These are phyloP conservation scores for Sphaeridia pumilis DNA, from an alignment of 2,888 invertebrate genomes.

Conservation along the genomic window DNA sequence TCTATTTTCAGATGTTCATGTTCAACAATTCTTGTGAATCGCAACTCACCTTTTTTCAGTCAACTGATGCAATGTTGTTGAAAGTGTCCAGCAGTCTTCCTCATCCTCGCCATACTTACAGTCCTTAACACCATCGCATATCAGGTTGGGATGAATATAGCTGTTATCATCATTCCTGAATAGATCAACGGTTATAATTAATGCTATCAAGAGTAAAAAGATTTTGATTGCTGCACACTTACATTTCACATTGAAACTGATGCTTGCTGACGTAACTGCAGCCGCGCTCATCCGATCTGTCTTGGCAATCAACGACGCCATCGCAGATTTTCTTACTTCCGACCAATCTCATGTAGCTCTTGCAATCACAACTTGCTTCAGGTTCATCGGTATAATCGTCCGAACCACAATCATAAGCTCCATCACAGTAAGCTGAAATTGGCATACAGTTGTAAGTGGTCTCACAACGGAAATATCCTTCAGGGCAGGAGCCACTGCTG, in stretches of 20 bases:
- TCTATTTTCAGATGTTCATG: background rate
- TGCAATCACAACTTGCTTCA: conserved; percentile 14
- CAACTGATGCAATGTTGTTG: background rate
- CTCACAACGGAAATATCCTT: conserved; percentile 18
- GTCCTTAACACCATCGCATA: conserved; percentile 16
- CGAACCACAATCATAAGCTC: conserved; percentile 17
- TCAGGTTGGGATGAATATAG: conserved; percentile 14
- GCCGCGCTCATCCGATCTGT: conserved; percentile 14
- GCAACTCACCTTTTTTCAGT: conserved; percentile 7
- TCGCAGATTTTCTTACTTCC: conserved; percentile 18
- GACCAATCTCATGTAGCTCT: conserved; percentile 15
- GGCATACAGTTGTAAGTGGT: conserved; percentile 20
- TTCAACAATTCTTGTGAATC: background rate
- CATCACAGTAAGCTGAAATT: conserved; percentile 15
- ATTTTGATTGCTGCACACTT: background rate
- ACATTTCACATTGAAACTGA: conserved; percentile 12
- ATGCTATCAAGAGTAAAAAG: background rate
- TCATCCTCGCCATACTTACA: conserved; percentile 20
- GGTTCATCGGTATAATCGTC: conserved; percentile 24
- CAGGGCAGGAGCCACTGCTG: conserved; percentile 14
- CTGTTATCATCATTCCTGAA: background rate
- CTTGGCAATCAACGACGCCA: conserved; percentile 16
- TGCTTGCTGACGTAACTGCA: background rate
- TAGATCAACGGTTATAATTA: background rate
- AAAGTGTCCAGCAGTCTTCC: conserved; percentile 8